Base-by-base conservation (phyloP, 2,113 vertebrate species). In the Colinus virginianus region DNA sequence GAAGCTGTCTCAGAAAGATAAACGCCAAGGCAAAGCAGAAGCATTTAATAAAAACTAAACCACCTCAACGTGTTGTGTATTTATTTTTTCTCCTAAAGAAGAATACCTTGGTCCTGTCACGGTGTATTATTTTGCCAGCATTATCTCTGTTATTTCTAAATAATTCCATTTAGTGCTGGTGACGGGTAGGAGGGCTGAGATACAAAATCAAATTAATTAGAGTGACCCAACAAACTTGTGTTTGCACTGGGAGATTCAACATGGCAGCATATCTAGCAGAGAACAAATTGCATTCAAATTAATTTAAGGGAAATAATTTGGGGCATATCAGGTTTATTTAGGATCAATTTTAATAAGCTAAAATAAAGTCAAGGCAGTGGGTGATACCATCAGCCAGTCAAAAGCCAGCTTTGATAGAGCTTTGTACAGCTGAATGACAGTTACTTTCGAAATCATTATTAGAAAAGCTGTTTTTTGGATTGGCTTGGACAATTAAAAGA, bases 311-410 rank as follows among this genome's bases (percentile, higher is more conserved):
- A 97, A 96, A 97, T 97, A 95, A 96, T 96, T 96, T 59, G 68
- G 92, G 61, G 58, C 90, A 95, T 96, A 97, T 98, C 97, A 96
- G 87, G 95, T 97, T 97, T 97, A 95, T 96, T 97, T 97, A 97
- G 96, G 91, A 96, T 97, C 96, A 90, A 89, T 97, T 97, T 97
- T 97, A 97, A 97, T 93, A 96, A 96, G 97, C 96, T 95, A 92
- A 96, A 97, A 96, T 97, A 95, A 94, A 96, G 96, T 77, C 91
- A 71, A 94, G 92, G 87, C 87, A 34, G 46, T 25, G 59, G 92
- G 90, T 91, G 91, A 96, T 96, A 79, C 71, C 90, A 94, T 95
- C 93, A 96, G 92, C 94, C 93, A 84, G 58, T 78, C 84, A 88
- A 94, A 95, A 96, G 81, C 76, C 89, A 88, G 7, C 53, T 83